phyloP scores from a whole-genome alignment of 2,797 vertebrate genomes.

The Fundulus diaphanus region DNA sequence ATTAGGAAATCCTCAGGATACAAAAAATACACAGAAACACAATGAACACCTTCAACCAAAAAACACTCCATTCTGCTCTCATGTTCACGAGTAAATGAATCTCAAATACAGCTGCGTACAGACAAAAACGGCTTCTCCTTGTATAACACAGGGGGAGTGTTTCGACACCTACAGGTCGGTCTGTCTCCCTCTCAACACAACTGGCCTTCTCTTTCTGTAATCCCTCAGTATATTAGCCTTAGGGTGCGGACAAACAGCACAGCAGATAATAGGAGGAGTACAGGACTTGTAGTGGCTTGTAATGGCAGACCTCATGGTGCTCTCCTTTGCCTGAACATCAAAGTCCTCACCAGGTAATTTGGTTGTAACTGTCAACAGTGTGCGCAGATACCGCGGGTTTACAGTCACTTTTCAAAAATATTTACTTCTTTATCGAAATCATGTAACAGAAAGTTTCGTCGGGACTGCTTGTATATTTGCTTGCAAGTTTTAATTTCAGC shows the following conservation, averaged over 20 bases:
- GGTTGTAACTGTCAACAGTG: conserved; percentile 55
- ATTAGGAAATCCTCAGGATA: conserved; percentile 11
- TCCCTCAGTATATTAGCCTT: conserved; percentile 56
- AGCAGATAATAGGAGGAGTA: conserved; percentile 55
- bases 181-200: conserved; percentile 7
- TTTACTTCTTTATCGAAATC: conserved; percentile 13
- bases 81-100: conserved; percentile 20
- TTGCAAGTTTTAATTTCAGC: conserved; percentile 22
- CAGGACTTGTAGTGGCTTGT: conserved; percentile 72
- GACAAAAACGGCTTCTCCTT: conserved; percentile 26
- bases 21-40: conserved; percentile 21
- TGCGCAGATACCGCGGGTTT: conserved; percentile 3
- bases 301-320: conserved; percentile 49
- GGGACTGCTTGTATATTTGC: conserved; percentile 15
- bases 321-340: conserved; percentile 64
- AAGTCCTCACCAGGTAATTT: conserved; percentile 57
- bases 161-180: conserved; percentile 32
- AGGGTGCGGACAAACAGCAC: conserved; percentile 71
- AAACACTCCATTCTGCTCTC: conserved; percentile 15
- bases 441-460: conserved; percentile 11
- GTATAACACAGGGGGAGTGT: conserved; percentile 18
- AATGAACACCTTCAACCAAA: conserved; percentile 17
- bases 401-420: neutral
- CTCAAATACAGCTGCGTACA: conserved; percentile 57
- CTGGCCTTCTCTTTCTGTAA: conserved; percentile 37